Conservation (phyloP, 1,140 invertebrate species). For the Heliconius eleuchia region DNA sequence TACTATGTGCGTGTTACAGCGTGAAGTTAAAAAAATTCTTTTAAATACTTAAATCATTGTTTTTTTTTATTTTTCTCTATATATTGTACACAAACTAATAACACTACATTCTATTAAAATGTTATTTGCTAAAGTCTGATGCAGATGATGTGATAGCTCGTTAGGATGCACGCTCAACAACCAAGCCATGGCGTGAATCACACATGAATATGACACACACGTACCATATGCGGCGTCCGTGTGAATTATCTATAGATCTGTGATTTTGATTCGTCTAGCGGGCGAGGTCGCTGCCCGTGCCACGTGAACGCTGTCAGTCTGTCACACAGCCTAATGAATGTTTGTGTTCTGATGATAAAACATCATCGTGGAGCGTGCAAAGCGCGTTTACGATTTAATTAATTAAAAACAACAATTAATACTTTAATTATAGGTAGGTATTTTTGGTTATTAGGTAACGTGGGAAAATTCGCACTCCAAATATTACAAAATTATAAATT, state of each 20-base stretch:
- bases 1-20: too few relatives aligned
- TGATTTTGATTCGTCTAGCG: conserved; percentile 51
- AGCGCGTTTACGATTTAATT: neutral
- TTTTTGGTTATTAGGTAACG: too few relatives aligned
- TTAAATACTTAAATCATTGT: too few relatives aligned
- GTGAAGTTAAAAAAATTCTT: too few relatives aligned
- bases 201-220: conserved; percentile 52
- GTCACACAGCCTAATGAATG: conserved; percentile 14
- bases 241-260: conserved; percentile 49
- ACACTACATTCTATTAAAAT: neutral
- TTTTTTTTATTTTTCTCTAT: too few relatives aligned
- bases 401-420: neutral
- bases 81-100: neutral
- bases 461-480: too few relatives aligned
- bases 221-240: conserved; percentile 46
- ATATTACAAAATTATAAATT: neutral
- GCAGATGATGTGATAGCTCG: conserved; percentile 38
- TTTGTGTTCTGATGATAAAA: neutral
- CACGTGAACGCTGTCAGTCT: conserved; percentile 31
- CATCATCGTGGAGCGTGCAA: conserved; percentile 1
- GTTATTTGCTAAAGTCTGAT: neutral
- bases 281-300: conserved; percentile 45
- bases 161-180: conserved; percentile 38
- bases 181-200: conserved; percentile 56
- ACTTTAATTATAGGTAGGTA: neutral